A percentile compares a stretch with the other conserved stretches of the same genome.
Evolutionary conservation across 2,888 invertebrate genomes (phyloP).

Genomic region (Bombylius major): DNA sequence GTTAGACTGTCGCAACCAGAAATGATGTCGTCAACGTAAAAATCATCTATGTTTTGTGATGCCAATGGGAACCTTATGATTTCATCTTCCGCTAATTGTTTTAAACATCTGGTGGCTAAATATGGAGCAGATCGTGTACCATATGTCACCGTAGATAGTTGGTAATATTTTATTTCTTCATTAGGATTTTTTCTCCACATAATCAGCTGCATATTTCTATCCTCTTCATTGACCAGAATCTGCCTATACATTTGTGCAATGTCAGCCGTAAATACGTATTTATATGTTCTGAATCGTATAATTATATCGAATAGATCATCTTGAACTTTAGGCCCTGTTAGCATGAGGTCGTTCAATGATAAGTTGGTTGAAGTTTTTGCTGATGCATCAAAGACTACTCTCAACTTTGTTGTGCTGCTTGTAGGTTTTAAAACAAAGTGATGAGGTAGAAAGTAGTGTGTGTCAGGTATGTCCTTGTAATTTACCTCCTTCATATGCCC

Average conservation of each 20-base stretch:
- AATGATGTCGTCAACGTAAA: constrained; percentile 16
- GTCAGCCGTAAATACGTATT: constrained; percentile 17
- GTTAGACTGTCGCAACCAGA: constrained; percentile 8
- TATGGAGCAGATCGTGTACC: constrained; percentile 2
- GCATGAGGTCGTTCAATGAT: neutral
- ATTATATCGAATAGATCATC: constrained; percentile 1
- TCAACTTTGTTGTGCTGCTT: neutral
- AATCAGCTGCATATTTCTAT: neutral
- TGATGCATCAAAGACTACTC: neutral
- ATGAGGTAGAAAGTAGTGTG: neutral
- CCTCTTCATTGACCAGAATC: neutral
- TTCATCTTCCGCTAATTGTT: neutral
- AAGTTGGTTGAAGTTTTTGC: neutral
- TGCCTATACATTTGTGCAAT: constrained; percentile 12
- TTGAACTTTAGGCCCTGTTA: constrained; percentile 9
- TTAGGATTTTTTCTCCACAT: neutral
- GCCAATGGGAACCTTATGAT: constrained; percentile 1
- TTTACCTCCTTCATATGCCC: neutral
- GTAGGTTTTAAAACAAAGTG: neutral
- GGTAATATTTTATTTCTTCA: constrained; percentile 27
- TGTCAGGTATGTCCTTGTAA: neutral
- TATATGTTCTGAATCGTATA: constrained; percentile 3
- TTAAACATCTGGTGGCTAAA: neutral
- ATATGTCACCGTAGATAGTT: constrained; percentile 14
- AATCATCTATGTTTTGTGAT: constrained; percentile 11